Percentiles rank a stretch among this genome's conserved stretches.
Evolutionary conservation across 2,888 invertebrate species (phyloP).

Genomic region (Drosophila algonquin): DNA sequence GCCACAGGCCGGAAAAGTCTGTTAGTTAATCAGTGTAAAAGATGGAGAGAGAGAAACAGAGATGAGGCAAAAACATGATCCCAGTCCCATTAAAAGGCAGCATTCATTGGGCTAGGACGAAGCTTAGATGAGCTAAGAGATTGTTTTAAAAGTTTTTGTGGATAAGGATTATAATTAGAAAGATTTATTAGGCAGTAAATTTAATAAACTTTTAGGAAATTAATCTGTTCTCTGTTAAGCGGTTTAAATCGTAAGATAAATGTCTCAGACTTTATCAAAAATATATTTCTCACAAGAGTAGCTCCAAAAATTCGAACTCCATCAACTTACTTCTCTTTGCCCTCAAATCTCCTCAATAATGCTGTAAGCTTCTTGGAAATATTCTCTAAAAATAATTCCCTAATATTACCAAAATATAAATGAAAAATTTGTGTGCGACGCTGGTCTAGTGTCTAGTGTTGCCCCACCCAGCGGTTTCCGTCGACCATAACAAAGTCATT

Average conservation of each 20-base stretch:
- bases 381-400: not conserved
- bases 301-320: not conserved
- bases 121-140: not conserved
- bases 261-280: no score
- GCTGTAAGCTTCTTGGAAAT: not conserved
- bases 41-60: constrained; percentile 23
- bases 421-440: not conserved
- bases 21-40: constrained; percentile 66
- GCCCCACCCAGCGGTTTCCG: not conserved
- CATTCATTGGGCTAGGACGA: not conserved
- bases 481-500: constrained; percentile 41
- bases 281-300: not conserved
- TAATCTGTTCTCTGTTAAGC: not conserved
- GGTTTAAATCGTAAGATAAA: not conserved
- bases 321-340: not conserved
- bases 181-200: constrained; percentile 1
- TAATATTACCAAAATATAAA: not conserved
- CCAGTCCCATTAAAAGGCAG: not conserved
- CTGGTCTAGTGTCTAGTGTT: not conserved
- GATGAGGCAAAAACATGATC: not conserved
- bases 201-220: not conserved
- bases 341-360: not conserved
- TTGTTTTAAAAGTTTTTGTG: constrained; percentile 1
- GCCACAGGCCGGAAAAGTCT: constrained; percentile 30
- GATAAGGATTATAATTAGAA: not conserved